phyloP scores from a whole-genome alignment of 2,797 vertebrate species.

The Dendrocincla fuliginosa region DNA sequence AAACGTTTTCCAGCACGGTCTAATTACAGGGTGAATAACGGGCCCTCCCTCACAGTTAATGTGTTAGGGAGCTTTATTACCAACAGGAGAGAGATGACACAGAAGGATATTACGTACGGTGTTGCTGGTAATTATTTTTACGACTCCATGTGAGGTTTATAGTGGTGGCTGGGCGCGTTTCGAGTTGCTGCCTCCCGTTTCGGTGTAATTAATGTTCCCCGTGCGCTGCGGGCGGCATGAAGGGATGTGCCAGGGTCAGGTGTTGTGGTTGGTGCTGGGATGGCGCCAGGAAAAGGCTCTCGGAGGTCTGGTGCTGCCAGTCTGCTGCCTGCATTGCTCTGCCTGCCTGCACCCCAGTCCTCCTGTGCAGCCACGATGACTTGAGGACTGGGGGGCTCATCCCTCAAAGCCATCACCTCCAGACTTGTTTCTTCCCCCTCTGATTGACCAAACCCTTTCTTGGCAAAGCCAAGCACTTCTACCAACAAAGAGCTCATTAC shows the following conservation, averaged over 20 bases:
- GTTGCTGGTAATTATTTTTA: constrained; percentile 65
- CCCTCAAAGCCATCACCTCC: rapidly evolving
- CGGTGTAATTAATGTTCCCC: background rate
- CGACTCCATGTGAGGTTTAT: constrained; percentile 48
- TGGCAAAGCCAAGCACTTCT: rapidly evolving
- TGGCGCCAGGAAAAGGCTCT: background rate
- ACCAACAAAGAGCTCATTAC: rapidly evolving
- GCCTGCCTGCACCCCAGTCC: background rate
- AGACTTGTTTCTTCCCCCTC: background rate
- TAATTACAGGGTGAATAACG: constrained; percentile 58
- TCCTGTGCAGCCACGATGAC: background rate
- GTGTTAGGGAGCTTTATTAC: constrained; percentile 57
- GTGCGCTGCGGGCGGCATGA: rapidly evolving
- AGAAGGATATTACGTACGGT: constrained; percentile 10
- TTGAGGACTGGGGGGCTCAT: background rate
- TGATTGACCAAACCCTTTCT: rapidly evolving
- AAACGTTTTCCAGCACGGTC: background rate
- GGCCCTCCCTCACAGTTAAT: constrained; percentile 60
- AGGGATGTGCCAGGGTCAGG: rapidly evolving
- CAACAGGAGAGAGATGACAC: constrained; percentile 66
- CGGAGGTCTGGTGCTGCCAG: background rate
- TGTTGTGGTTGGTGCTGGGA: rapidly evolving
- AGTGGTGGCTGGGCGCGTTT: background rate
- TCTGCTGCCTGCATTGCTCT: background rate
- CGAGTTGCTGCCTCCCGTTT: background rate